A percentile compares a stretch with the other conserved stretches of the same genome.
Evolutionary conservation across 2,888 invertebrate species (phyloP).

Genomic region (Elysia crispata): DNA sequence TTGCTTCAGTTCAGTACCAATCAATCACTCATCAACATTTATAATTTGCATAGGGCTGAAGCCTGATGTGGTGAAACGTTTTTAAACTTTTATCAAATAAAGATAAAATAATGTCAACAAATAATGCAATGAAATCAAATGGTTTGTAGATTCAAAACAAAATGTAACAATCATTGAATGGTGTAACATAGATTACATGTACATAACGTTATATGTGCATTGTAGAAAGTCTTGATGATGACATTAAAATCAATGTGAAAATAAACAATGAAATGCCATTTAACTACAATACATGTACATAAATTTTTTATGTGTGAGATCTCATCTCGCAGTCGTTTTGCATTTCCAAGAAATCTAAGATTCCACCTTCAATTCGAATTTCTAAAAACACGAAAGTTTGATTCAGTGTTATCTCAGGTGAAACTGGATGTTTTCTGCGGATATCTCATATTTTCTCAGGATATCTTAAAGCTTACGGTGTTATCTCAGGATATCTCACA

Average conservation of each 20-base stretch:
- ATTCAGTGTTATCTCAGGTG: not conserved
- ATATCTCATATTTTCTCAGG: conserved; percentile 18
- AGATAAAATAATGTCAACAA: not conserved
- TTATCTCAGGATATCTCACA: conserved; percentile 17
- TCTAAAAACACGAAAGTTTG: conserved; percentile 10
- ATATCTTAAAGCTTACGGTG: too few relatives aligned
- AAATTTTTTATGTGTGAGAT: not conserved
- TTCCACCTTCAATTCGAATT: not conserved
- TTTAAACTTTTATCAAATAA: not conserved
- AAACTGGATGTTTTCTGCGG: not conserved
- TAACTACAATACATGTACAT: conserved; percentile 3
- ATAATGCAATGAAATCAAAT: not conserved
- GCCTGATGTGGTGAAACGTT: not conserved
- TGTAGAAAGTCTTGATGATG: not conserved
- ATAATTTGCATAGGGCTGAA: conserved; percentile 1
- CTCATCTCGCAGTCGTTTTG: not conserved
- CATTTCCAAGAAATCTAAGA: conserved; percentile 17
- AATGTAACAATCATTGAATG: conserved; percentile 4
- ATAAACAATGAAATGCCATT: not conserved
- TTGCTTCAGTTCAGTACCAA: conserved; percentile 1
- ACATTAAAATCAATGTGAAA: not conserved
- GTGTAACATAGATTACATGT: conserved; percentile 4
- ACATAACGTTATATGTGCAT: not conserved
- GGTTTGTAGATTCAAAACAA: not conserved
- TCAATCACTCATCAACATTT: not conserved